Evolutionary conservation across 1,140 invertebrate genomes (phyloP).

Genomic region (Arctopsyche grandis): DNA sequence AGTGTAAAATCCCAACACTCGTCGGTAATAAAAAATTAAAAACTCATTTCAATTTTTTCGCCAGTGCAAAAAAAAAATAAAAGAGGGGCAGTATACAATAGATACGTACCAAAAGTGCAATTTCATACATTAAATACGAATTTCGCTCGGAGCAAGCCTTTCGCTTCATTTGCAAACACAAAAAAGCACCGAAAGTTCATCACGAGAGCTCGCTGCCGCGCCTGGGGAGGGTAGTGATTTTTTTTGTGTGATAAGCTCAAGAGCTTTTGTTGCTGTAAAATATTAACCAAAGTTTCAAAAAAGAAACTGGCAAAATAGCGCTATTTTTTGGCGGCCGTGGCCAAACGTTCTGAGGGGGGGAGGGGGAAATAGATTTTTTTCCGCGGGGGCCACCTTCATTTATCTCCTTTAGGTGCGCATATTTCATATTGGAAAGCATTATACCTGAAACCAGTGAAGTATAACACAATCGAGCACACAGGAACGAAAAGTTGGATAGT

Average conservation of each 20-base stretch:
- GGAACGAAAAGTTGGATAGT: conserved; percentile 23
- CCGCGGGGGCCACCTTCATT: conserved; percentile 21
- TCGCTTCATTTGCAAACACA: conserved; percentile 29
- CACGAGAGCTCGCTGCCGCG: not conserved
- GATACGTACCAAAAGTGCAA: not conserved
- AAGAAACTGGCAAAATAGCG: conserved; percentile 23
- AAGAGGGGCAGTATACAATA: not conserved
- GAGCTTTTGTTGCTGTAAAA: conserved; percentile 42
- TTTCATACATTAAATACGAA: conserved; percentile 20
- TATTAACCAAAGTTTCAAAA: conserved; percentile 42
- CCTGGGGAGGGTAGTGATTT: not conserved
- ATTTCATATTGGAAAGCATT: conserved; percentile 45
- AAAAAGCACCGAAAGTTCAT: conserved; percentile 26
- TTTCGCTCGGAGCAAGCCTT: conserved; percentile 7
- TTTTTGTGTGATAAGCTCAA: conserved; percentile 24
- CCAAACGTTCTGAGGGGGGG: not conserved
- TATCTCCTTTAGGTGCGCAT: conserved; percentile 44
- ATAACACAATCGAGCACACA: conserved; percentile 33
- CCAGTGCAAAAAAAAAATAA: not conserved
- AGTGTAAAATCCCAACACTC: not conserved
- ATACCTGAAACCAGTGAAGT: conserved; percentile 37
- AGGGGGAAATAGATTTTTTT: not conserved
- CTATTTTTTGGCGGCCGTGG: conserved; percentile 21
- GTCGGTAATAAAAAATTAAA: not conserved
- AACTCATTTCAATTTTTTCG: not conserved